Evolutionary conservation across 64 coral and sea anemone species (phyloP).

Genomic region (Actinia tenebrosa): DNA sequence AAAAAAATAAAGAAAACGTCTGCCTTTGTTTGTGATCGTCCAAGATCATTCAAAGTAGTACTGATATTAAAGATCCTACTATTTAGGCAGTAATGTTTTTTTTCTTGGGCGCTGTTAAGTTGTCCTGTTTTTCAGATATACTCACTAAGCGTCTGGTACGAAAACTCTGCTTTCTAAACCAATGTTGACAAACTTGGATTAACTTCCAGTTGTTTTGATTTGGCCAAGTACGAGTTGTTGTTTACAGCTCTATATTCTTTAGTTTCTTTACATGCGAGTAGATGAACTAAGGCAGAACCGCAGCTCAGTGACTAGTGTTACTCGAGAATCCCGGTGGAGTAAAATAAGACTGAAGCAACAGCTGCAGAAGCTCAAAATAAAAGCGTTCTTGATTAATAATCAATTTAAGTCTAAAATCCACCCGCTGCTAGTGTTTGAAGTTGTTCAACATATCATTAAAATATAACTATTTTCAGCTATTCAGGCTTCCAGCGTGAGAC

Average conservation of each 20-base stretch:
- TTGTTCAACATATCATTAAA: not conserved
- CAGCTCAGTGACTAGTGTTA: not conserved
- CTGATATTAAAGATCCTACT: not conserved
- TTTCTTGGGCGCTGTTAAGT: not conserved
- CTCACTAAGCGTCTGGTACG: not conserved
- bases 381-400: constrained; percentile 3
- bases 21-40: not conserved
- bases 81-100: not conserved
- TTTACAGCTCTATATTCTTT: not conserved
- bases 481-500: not conserved
- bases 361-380: not conserved
- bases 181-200: not conserved
- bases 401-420: not conserved
- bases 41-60: not conserved
- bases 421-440: constrained; percentile 1
- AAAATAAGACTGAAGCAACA: not conserved
- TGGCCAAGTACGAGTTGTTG: not conserved
- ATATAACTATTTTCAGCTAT: constrained; percentile 16
- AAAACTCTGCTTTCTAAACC: not conserved
- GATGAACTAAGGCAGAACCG: not conserved
- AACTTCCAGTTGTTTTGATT: not conserved
- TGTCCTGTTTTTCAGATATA: not conserved
- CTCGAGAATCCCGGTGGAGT: not conserved
- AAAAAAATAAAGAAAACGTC: not conserved
- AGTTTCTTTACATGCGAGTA: not conserved